These are phyloP conservation scores for Amphiprion percula DNA, from an alignment of 2,113 vertebrate genomes.

Conservation along the genomic window DNA sequence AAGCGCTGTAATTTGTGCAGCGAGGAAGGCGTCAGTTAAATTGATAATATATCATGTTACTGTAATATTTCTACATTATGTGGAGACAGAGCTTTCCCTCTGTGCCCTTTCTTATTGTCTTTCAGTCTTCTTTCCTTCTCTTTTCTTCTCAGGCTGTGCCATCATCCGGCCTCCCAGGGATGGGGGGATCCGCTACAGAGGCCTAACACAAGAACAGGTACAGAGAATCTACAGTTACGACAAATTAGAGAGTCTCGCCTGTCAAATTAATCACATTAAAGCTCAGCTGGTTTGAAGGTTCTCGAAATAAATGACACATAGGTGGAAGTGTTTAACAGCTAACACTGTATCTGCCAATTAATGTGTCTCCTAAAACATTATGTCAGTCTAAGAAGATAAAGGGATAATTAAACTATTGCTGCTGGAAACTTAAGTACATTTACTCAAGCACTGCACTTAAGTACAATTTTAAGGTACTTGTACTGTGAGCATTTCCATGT, in stretches of 20 bases:
- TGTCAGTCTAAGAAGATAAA: too few relatives aligned
- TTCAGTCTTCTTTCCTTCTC: conserved; percentile 17
- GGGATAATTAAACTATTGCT: too few relatives aligned
- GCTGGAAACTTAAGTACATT: too few relatives aligned
- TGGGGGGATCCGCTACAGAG: conserved; percentile 94
- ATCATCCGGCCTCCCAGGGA: conserved; percentile 95
- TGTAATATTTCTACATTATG: conserved; percentile 42
- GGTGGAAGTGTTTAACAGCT: too few relatives aligned
- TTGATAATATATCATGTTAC: conserved; percentile 33
- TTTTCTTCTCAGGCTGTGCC: conserved; percentile 85
- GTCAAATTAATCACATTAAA: conserved; percentile 8
- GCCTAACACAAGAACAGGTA: conserved; percentile 93
- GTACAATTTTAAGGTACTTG: too few relatives aligned
- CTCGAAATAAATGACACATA: conserved; percentile 3
- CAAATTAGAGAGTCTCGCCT: too few relatives aligned
- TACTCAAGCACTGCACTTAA: too few relatives aligned
- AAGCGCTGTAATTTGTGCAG: conserved; percentile 36
- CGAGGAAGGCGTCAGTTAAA: conserved; percentile 42
- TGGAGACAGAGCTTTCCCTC: conserved; percentile 14
- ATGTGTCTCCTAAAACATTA: too few relatives aligned
- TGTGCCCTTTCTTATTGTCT: not conserved
- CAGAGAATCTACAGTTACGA: not conserved
- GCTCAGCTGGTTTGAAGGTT: not conserved
- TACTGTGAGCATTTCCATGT: too few relatives aligned
- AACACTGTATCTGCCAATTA: not conserved